A percentile compares a stretch with the other conserved stretches of the same genome.
These are phyloP conservation scores for Dryococelus australis DNA, from an alignment of 2,888 invertebrate species.

Conservation along the genomic window DNA sequence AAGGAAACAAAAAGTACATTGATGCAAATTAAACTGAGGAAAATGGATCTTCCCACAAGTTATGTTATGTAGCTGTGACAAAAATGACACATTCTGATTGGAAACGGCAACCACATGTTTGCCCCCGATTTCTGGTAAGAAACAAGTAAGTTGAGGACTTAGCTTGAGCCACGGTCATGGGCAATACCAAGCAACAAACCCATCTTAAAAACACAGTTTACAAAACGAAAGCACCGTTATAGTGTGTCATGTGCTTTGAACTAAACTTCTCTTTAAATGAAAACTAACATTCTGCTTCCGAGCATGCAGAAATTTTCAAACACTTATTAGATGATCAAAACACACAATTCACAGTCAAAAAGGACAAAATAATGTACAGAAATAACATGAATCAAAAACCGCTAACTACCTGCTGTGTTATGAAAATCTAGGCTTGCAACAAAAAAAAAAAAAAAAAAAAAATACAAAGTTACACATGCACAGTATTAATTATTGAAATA, in stretches of 20 bases:
- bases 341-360: not conserved
- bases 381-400: not conserved
- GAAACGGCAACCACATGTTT: not conserved
- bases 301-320: not conserved
- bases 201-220: not conserved
- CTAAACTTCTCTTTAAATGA: not conserved
- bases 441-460: too few species aligned
- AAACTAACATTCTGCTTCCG: not conserved
- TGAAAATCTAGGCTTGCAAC: not conserved
- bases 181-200: not conserved
- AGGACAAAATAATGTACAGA: constrained; percentile 3
- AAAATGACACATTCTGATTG: not conserved
- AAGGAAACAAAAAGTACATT: not conserved
- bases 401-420: not conserved
- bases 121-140: not conserved
- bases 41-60: constrained; percentile 6
- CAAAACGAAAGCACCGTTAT: not conserved
- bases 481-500: not conserved
- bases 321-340: not conserved
- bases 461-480: not conserved
- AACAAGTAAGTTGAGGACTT: not conserved
- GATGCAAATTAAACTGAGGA: not conserved
- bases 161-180: not conserved
- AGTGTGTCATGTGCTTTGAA: not conserved
- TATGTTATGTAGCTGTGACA: not conserved